Evolutionary conservation across 2,888 invertebrate genomes (phyloP).

Genomic region (Molanna angustata): DNA sequence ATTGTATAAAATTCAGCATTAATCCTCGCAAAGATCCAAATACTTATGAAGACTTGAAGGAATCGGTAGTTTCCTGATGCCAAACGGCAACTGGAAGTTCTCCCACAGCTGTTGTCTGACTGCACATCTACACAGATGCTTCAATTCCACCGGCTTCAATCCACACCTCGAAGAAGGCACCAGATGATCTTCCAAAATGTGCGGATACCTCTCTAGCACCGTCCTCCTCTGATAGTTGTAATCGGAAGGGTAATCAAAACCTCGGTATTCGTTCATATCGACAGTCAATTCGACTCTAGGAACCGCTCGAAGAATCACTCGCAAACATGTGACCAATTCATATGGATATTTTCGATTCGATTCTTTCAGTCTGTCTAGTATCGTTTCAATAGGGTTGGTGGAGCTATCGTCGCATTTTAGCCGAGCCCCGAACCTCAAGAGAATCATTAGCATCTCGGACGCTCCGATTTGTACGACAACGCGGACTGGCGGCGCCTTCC

Average conservation of each 20-base stretch:
- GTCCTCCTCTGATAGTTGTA: conserved; percentile 50
- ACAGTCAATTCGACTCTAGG: conserved; percentile 56
- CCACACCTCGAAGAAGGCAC: conserved; percentile 62
- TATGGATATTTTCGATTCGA: conserved; percentile 63
- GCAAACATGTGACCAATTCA: conserved; percentile 67
- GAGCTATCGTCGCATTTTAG: conserved; percentile 45
- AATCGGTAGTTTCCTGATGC: conserved; percentile 65
- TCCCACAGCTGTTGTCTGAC: conserved; percentile 64
- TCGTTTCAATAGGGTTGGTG: conserved; percentile 60
- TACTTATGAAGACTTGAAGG: conserved; percentile 67
- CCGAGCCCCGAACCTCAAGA: conserved; percentile 69
- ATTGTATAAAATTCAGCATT: conserved; percentile 37
- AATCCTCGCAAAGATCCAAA: conserved; percentile 71
- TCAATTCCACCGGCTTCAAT: conserved; percentile 64
- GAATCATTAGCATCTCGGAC: conserved; percentile 70
- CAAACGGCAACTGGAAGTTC: conserved; percentile 72
- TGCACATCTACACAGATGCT: conserved; percentile 71
- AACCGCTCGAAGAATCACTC: conserved; percentile 63
- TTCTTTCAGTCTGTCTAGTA: conserved; percentile 64
- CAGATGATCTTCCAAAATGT: conserved; percentile 57
- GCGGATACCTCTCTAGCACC: conserved; percentile 47
- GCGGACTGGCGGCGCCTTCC: conserved; percentile 67
- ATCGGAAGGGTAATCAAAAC: conserved; percentile 44
- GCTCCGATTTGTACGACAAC: conserved; percentile 72
- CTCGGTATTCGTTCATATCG: conserved; percentile 41